phyloP scores from a whole-genome alignment of 2,113 vertebrate genomes.

The Amphiprion percula region DNA sequence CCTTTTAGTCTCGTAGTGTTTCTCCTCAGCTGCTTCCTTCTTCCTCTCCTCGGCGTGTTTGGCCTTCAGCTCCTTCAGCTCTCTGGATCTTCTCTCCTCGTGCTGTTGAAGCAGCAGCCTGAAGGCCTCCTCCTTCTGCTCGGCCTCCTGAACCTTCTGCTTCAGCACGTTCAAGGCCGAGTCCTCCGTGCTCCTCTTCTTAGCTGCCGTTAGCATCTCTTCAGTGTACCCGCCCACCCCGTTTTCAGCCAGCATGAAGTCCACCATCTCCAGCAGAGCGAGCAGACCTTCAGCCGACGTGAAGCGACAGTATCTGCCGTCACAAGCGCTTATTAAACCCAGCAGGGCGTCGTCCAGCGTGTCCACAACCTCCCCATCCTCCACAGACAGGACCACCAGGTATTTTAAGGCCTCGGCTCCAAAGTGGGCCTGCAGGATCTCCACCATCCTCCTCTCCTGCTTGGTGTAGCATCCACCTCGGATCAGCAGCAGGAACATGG shows the following conservation, averaged over 20 bases:
- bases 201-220: conserved; percentile 24
- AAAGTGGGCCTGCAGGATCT: conserved; percentile 52
- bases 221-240: conserved; percentile 35
- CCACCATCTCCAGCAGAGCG: conserved; percentile 36
- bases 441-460: conserved; percentile 39
- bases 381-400: conserved; percentile 56
- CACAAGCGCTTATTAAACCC: conserved; percentile 55
- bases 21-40: conserved; percentile 35
- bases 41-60: conserved; percentile 55
- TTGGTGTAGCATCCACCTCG: conserved; percentile 48
- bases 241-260: conserved; percentile 30
- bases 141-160: conserved; percentile 38
- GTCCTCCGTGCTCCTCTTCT: conserved; percentile 26
- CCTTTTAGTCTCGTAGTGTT: conserved; percentile 24
- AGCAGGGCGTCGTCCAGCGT: conserved; percentile 49
- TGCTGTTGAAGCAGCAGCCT: conserved; percentile 3
- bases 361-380: conserved; percentile 25
- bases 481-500: conserved; percentile 58
- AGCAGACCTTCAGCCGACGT: conserved; percentile 7
- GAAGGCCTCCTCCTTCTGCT: conserved; percentile 38
- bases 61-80: conserved; percentile 46
- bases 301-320: conserved; percentile 48
- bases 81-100: conserved; percentile 44
- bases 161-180: conserved; percentile 37
- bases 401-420: conserved; percentile 46